Conservation (phyloP, 1,140 invertebrate genomes). For the Bombus terrestris region DNA sequence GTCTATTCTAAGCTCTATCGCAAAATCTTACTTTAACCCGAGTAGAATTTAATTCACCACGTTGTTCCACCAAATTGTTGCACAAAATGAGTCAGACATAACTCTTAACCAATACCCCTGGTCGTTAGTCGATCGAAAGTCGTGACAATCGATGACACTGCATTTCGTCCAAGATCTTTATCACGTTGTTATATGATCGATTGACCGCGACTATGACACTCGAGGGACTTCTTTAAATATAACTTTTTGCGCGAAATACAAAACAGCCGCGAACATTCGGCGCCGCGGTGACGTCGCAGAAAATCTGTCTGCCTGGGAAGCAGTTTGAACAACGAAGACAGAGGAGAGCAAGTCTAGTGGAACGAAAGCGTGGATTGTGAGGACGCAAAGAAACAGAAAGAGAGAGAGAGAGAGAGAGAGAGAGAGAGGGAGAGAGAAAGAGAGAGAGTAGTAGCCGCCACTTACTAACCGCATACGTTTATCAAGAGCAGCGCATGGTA, state of each 20-base stretch:
- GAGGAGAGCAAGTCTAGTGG: constrained; percentile 42
- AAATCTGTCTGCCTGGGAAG: constrained; percentile 6
- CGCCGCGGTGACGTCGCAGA: neutral
- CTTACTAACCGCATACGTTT: constrained; percentile 65
- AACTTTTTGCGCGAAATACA: too few species aligned
- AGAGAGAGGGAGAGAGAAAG: too few species aligned
- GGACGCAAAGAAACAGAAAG: constrained; percentile 26
- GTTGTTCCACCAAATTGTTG: too few species aligned
- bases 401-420: constrained; percentile 45
- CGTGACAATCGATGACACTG: neutral
- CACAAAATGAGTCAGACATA: neutral
- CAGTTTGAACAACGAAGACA: constrained; percentile 20
- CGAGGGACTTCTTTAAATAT: neutral
- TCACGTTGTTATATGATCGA: neutral
- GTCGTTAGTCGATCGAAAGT: constrained; percentile 17
- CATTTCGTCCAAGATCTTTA: constrained; percentile 20
- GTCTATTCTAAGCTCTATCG: neutral
- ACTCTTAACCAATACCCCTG: too few species aligned
- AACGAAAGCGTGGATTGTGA: constrained; percentile 35
- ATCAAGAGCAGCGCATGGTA: constrained; percentile 60
- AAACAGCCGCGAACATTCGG: neutral
- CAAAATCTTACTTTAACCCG: neutral
- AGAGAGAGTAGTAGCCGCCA: constrained; percentile 45
- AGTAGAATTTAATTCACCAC: neutral
- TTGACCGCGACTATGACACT: neutral